A percentile compares a stretch with the other conserved stretches of the same genome.
Evolutionary conservation across 2,113 vertebrate species (phyloP).

Genomic region (Haliaeetus leucogaster): DNA sequence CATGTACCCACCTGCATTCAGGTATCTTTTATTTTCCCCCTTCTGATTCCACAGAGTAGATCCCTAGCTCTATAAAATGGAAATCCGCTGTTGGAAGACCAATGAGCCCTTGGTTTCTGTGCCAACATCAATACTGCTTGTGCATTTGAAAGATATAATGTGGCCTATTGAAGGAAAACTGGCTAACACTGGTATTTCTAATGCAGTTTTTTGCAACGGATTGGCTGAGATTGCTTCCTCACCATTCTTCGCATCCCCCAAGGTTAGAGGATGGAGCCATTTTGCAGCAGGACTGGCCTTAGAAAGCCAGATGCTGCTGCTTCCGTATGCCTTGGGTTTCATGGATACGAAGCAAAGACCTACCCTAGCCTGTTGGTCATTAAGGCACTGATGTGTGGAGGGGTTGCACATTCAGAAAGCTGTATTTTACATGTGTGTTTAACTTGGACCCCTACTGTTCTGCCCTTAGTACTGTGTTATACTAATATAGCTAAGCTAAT

Average conservation of each 20-base stretch:
- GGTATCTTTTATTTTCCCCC: slow-evolving; percentile 53
- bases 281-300: neutral
- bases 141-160: neutral
- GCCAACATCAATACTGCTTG: neutral
- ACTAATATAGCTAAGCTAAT: neutral
- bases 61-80: neutral
- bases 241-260: neutral
- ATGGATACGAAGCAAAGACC: fast-evolving
- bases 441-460: neutral
- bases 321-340: fast-evolving
- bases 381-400: neutral
- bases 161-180: neutral
- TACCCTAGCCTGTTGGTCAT: neutral
- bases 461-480: neutral
- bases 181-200: neutral
- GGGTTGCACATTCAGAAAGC: neutral
- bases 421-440: neutral
- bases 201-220: neutral
- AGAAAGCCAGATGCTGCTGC: neutral
- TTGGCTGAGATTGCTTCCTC: neutral
- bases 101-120: neutral
- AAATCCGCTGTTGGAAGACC: neutral
- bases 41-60: neutral
- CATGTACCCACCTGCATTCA: slow-evolving; percentile 92
- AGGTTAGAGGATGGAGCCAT: neutral